These are phyloP conservation scores for Dione vanillae DNA, from an alignment of 2,888 invertebrate genomes.

Conservation along the genomic window DNA sequence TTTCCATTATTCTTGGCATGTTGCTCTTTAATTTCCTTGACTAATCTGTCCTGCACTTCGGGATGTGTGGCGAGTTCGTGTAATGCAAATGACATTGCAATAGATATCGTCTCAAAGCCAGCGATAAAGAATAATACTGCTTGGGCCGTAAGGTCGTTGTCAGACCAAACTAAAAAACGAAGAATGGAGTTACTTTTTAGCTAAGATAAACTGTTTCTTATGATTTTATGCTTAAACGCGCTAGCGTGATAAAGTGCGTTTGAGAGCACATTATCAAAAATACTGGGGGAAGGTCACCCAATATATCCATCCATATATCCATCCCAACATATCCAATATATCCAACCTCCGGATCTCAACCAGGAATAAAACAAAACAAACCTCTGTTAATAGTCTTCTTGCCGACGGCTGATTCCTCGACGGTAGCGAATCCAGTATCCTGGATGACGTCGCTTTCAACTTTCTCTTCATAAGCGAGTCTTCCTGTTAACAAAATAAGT, in stretches of 20 bases:
- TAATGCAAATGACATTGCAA: constrained; percentile 70
- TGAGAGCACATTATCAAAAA: no score
- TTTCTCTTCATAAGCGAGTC: constrained; percentile 54
- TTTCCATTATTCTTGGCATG: constrained; percentile 59
- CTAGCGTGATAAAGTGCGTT: no score
- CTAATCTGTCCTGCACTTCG: constrained; percentile 78
- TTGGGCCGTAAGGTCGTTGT: constrained; percentile 66
- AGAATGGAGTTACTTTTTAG: neutral
- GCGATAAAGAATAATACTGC: constrained; percentile 77
- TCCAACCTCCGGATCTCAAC: no score
- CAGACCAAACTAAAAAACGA: constrained; percentile 42
- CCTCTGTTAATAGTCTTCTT: constrained; percentile 31
- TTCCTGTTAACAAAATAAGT: constrained; percentile 52
- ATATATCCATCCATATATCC: no score
- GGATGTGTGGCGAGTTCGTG: constrained; percentile 82
- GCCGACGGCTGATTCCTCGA: constrained; percentile 58
- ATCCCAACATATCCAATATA: no score
- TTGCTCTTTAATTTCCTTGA: constrained; percentile 75
- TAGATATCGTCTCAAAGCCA: constrained; percentile 73
- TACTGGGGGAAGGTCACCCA: no score
- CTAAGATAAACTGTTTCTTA: no score
- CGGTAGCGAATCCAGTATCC: constrained; percentile 65
- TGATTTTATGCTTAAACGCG: no score
- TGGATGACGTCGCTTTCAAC: constrained; percentile 7
- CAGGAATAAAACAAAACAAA: no score